Base-by-base conservation (phyloP, 35 echinoderm and acorn worm genomes). In the Apostichopus japonicus region DNA sequence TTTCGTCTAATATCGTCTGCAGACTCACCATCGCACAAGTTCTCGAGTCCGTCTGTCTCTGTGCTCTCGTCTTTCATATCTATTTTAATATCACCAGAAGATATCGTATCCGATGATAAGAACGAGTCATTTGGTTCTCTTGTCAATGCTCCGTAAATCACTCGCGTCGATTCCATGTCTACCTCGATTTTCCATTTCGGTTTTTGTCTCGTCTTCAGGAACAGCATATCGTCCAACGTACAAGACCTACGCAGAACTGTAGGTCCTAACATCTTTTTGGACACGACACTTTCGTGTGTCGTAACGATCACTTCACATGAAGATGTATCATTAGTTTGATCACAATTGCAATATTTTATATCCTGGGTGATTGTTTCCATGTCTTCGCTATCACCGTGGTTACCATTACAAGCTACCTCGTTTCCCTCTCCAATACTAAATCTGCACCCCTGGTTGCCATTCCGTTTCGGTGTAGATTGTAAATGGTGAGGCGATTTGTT, bases 121-220 rank as follows among this genome's bases (percentile, higher is more conserved):
- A 89, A 33, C 5, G 86, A 72, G 44, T 65, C 86, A 54, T 54
- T 53, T 72, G 59, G 19, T 4, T 89, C 86, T 89, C 86, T 89
- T n/a, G 71, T 33, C 62, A 89, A 16, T 5, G 86, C 19, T 33
- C 67, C 67, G 86, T 89, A 67, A 89, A 89, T 89, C 13, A 89
- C 86, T 5, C 86, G 59, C 22, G 86, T 89, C 17, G 56, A 89
- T 51, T 89, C 86, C 86, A 89, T 89, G 5, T 89, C 86, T 4
- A 89, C 86, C n/a, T 89, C 86, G 16, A 89, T 89, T 65, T 89
- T 89, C 86, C 86, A 89, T 89, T 72, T 89, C 13, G 86, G 86
- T 75, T 73, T 89, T 16, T 89, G 86, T 73, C 59, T 51, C 22
- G 44, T 44, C 19, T 24, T 73, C 44, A 33, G 86, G 0, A 73